phyloP scores from a whole-genome alignment of 2,888 invertebrate species.

The Alloplasta piceator region DNA sequence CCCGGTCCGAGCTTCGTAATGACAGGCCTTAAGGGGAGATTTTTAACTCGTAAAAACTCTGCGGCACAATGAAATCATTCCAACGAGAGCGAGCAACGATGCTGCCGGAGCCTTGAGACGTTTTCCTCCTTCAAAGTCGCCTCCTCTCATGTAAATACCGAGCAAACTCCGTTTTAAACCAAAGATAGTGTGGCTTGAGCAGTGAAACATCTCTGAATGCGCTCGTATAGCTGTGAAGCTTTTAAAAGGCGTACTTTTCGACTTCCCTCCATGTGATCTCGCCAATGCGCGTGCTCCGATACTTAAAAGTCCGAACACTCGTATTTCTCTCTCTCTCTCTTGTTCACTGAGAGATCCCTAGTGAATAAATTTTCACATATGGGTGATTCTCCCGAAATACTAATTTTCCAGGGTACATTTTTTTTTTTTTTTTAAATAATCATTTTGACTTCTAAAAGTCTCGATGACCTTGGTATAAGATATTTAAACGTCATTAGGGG shows the following conservation, averaged over 20 bases:
- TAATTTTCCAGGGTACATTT: too few species aligned
- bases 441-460: too few species aligned
- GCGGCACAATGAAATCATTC: slow-evolving; percentile 80
- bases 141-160: slow-evolving; percentile 8
- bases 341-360: slow-evolving; percentile 2
- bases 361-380: slow-evolving; percentile 48
- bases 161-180: slow-evolving; percentile 5
- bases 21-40: slow-evolving; percentile 78
- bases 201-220: slow-evolving; percentile 6
- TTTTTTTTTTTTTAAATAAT: too few species aligned
- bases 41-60: slow-evolving; percentile 81
- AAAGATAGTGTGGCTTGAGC: slow-evolving; percentile 3
- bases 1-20: slow-evolving; percentile 79
- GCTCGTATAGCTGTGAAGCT: background rate
- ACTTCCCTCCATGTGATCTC: background rate
- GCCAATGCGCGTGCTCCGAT: slow-evolving; percentile 43
- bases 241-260: slow-evolving; percentile 37
- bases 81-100: slow-evolving; percentile 44
- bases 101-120: slow-evolving; percentile 37
- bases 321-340: slow-evolving; percentile 8
- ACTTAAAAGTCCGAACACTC: slow-evolving; percentile 34
- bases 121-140: slow-evolving; percentile 51
- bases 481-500: too few species aligned
- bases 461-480: too few species aligned
- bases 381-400: too few species aligned